phyloP scores from a whole-genome alignment of 1,140 invertebrate species.

The Ips nitidus region DNA sequence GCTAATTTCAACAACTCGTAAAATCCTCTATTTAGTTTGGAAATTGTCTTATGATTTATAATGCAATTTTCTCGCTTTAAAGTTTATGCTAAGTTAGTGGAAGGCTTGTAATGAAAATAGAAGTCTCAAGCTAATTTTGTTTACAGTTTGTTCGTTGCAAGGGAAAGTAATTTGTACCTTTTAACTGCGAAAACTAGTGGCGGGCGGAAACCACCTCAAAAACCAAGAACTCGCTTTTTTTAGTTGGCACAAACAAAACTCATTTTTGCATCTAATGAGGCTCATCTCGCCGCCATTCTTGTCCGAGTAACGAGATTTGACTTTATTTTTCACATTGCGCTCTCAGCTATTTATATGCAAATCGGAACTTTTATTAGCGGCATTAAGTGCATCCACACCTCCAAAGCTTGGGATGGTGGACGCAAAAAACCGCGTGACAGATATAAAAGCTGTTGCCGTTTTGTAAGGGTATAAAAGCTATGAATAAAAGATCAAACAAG shows the following conservation, averaged over 20 bases:
- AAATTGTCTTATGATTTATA: slow-evolving; percentile 16
- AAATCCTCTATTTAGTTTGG: slow-evolving; percentile 10
- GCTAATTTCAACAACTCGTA: slow-evolving; percentile 8
- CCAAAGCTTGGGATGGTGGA: neutral
- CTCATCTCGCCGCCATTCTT: neutral
- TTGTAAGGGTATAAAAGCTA: slow-evolving; percentile 2
- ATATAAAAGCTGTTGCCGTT: slow-evolving; percentile 3
- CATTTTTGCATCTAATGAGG: too few species aligned
- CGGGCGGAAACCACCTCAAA: too few species aligned
- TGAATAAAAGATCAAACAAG: slow-evolving; percentile 13
- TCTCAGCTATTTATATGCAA: neutral
- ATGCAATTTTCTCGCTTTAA: slow-evolving; percentile 10
- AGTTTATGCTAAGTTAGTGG: slow-evolving; percentile 5
- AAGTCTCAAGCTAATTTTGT: slow-evolving; percentile 5
- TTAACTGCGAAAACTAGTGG: too few species aligned
- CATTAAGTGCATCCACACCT: neutral
- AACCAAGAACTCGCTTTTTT: too few species aligned
- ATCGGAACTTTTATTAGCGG: neutral
- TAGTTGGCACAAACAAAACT: too few species aligned
- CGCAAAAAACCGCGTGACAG: neutral
- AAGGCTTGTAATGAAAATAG: slow-evolving; percentile 11
- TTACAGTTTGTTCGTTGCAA: neutral
- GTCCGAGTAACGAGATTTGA: neutral
- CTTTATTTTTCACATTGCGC: neutral
- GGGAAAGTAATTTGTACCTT: neutral